Evolutionary conservation across 2,888 invertebrate genomes (phyloP).

Genomic region (Callosobruchus maculatus): DNA sequence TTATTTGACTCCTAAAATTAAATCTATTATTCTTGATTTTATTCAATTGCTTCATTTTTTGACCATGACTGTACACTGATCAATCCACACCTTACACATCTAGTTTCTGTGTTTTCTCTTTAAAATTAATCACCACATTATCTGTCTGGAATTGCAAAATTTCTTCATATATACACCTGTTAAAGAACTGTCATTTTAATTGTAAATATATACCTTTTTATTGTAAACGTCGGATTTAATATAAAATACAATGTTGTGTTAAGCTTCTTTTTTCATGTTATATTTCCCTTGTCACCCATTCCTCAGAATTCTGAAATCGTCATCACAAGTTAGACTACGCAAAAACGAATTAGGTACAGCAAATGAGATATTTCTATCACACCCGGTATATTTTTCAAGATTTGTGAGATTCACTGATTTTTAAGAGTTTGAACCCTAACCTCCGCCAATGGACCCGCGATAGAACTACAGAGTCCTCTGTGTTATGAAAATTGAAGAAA

Average conservation of each 20-base stretch:
- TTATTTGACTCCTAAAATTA: too few species aligned
- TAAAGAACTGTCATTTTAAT: constrained; percentile 40
- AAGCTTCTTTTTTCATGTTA: constrained; percentile 17
- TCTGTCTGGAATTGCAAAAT: constrained; percentile 28
- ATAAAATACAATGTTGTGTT: constrained; percentile 43
- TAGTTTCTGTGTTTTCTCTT: constrained; percentile 8
- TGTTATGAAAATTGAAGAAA: too few species aligned
- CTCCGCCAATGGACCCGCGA: too few species aligned
- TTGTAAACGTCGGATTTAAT: constrained; percentile 45
- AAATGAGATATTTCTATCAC: too few species aligned
- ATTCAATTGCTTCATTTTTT: not conserved
- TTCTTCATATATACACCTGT: constrained; percentile 27
- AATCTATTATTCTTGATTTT: too few species aligned
- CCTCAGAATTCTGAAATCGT: too few species aligned
- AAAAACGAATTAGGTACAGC: too few species aligned
- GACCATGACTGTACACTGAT: not conserved
- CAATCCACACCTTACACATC: not conserved
- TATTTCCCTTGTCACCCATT: not conserved
- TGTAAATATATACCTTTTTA: constrained; percentile 43
- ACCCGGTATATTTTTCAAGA: too few species aligned
- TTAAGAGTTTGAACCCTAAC: too few species aligned
- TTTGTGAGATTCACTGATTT: too few species aligned
- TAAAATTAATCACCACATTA: constrained; percentile 29
- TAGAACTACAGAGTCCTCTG: too few species aligned
- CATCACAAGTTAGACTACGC: too few species aligned